phyloP scores from a whole-genome alignment of 2,888 invertebrate species.

The Cynaeus angustus region DNA sequence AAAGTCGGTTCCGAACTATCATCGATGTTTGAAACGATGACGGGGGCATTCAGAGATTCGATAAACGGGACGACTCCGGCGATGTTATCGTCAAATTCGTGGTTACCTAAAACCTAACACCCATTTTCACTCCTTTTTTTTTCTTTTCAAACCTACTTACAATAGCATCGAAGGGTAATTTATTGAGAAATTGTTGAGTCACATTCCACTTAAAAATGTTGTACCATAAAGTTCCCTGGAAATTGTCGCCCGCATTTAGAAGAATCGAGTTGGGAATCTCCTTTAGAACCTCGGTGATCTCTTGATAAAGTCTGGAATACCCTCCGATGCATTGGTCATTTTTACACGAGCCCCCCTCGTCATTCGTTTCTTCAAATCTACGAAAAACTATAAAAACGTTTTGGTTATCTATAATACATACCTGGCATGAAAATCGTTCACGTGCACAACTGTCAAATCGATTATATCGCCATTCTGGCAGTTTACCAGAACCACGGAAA shows the following conservation, averaged over 20 bases:
- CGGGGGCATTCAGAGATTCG: slow-evolving; percentile 76
- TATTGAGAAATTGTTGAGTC: slow-evolving; percentile 47
- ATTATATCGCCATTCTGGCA: neutral
- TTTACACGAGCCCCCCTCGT: slow-evolving; percentile 74
- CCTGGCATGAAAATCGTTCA: slow-evolving; percentile 42
- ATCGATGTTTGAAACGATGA: slow-evolving; percentile 86
- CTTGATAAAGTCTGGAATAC: slow-evolving; percentile 77
- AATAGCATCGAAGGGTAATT: slow-evolving; percentile 79
- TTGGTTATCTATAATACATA: neutral
- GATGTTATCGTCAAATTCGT: slow-evolving; percentile 88
- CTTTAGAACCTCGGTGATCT: slow-evolving; percentile 61
- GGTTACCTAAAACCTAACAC: slow-evolving; percentile 86
- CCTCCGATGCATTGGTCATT: slow-evolving; percentile 78
- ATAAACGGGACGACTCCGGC: slow-evolving; percentile 83
- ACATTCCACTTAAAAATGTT: slow-evolving; percentile 75
- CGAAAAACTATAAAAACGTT: neutral
- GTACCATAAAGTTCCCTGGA: slow-evolving; percentile 89
- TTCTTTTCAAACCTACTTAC: slow-evolving; percentile 71
- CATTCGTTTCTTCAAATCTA: slow-evolving; percentile 76
- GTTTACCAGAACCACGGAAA: too few species aligned
- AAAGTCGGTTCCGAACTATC: slow-evolving; percentile 79
- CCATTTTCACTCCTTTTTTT: neutral
- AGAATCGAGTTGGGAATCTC: slow-evolving; percentile 32
- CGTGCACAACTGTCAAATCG: slow-evolving; percentile 24
- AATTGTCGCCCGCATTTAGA: slow-evolving; percentile 88